Base-by-base conservation (phyloP, 2,888 invertebrate species). In the Pollenia angustigena region DNA sequence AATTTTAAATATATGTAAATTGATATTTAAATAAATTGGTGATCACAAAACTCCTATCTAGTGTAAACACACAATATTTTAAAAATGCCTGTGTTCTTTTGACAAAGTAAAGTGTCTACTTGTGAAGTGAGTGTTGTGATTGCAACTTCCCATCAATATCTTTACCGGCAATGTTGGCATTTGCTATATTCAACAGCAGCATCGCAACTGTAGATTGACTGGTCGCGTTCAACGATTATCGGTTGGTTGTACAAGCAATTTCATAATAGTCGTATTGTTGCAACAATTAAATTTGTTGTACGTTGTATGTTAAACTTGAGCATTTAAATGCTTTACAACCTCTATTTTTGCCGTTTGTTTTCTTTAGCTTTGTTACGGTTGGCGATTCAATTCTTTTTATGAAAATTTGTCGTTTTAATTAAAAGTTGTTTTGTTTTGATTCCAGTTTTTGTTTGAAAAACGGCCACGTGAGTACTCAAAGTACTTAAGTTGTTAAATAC, bases 251-350 rank as follows among this genome's bases (percentile, higher is more conserved):
- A 32, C 16, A 52, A 64, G 14, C 46, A 10, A 54, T 81, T 81
- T 50, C 71, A 72, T 76, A 81, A 81, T 58, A 32, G 6, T 32
- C 32, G 32, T 32, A 46, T 54, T 69, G 58, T 85, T 81, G 76
- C 85, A 64, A 16, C 66, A 81, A 68, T 83, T n/a, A 76, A 48
- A 50, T 76, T 46, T 83, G 80, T 60, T 83, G 80, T 60, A 46
- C 60, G 83, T 83, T 87, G 83, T 48, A 56, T 87, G 71, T 80
- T 87, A 83, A 87, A 87, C 86, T 87, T 87, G 83, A 86, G 76
- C 44, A 74, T 62, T 76, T 71, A 50, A 75, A 60, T 48, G 48
- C 16, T 23, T 68, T 58, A 18, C 79, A 75, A 75, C 68, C 75
- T 74, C 79, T 72, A 74, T 62, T 82, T 75, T 50, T n/a, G 16